Percentiles rank a stretch among this genome's conserved stretches.
Evolutionary conservation across 1,140 invertebrate species (phyloP).

Genomic region (Lasioglossum albipes): DNA sequence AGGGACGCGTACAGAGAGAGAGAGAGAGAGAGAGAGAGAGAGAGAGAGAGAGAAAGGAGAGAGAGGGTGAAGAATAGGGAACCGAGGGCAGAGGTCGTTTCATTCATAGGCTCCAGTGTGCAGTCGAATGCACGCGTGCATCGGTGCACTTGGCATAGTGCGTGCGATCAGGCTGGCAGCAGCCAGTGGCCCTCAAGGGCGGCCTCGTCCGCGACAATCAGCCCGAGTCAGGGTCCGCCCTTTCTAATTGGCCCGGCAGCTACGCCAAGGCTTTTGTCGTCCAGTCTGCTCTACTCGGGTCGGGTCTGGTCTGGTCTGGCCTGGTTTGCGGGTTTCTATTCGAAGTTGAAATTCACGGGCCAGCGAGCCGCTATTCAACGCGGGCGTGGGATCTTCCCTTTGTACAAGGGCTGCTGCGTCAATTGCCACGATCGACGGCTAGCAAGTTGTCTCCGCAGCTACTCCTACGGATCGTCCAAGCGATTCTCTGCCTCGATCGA

Average conservation of each 20-base stretch:
- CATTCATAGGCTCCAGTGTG: constrained; percentile 61
- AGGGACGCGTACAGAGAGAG: no score
- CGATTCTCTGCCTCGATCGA: neutral
- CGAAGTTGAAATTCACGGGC: constrained; percentile 21
- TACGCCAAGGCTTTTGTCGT: constrained; percentile 6
- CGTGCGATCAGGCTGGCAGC: constrained; percentile 1
- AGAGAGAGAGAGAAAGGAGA: no score
- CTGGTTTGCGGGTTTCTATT: constrained; percentile 2
- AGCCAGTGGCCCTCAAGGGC: constrained; percentile 42
- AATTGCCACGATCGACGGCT: constrained; percentile 5
- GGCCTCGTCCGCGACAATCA: neutral
- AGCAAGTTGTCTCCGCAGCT: neutral
- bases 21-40: no score
- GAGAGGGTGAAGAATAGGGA: no score
- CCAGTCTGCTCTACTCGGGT: neutral
- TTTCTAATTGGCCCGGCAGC: constrained; percentile 18
- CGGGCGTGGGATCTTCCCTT: neutral
- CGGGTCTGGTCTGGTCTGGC: neutral
- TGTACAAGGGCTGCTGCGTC: neutral
- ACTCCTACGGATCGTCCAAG: neutral
- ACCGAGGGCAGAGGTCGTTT: constrained; percentile 56
- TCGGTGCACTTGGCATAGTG: neutral
- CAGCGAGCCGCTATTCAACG: constrained; percentile 9
- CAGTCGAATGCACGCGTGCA: constrained; percentile 40
- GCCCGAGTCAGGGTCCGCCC: neutral